Evolutionary conservation across 2,888 invertebrate genomes (phyloP).

Genomic region (Fragum sueziense): DNA sequence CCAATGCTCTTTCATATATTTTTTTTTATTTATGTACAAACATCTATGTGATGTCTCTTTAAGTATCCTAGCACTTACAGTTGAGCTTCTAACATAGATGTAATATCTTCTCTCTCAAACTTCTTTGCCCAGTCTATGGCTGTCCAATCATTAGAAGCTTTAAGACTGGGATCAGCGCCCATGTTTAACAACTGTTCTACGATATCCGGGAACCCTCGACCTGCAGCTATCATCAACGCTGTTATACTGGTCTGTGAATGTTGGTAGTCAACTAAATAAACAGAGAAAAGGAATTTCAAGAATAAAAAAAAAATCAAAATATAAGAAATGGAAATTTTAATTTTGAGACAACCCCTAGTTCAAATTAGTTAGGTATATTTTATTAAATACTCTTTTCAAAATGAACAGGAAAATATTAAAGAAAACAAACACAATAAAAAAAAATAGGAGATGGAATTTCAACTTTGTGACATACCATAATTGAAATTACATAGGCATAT

Average conservation of each 20-base stretch:
- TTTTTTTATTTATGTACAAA: neutral
- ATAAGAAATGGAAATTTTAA: no score
- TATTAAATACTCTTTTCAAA: no score
- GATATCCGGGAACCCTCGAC: slow-evolving; percentile 87
- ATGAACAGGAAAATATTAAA: no score
- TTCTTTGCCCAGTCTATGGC: slow-evolving; percentile 89
- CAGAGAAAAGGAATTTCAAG: no score
- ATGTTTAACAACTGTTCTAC: slow-evolving; percentile 88
- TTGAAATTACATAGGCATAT: no score
- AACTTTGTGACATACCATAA: no score
- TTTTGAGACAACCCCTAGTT: no score
- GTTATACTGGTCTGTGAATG: slow-evolving; percentile 87
- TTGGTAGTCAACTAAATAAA: slow-evolving; percentile 88
- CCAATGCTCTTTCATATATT: neutral
- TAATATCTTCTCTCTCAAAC: slow-evolving; percentile 86
- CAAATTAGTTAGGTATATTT: no score
- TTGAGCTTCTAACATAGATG: slow-evolving; percentile 85
- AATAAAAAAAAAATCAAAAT: no score
- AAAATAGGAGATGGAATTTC: no score
- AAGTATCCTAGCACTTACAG: slow-evolving; percentile 73
- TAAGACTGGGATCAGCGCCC: slow-evolving; percentile 86
- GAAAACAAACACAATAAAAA: no score
- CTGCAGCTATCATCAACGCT: slow-evolving; percentile 91
- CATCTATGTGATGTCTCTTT: neutral
- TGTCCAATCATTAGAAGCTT: slow-evolving; percentile 87